Evolutionary conservation across 2,888 invertebrate species (phyloP), one percentile per base, ranked within the genome.

Genomic region (Capitulum mitella): DNA sequence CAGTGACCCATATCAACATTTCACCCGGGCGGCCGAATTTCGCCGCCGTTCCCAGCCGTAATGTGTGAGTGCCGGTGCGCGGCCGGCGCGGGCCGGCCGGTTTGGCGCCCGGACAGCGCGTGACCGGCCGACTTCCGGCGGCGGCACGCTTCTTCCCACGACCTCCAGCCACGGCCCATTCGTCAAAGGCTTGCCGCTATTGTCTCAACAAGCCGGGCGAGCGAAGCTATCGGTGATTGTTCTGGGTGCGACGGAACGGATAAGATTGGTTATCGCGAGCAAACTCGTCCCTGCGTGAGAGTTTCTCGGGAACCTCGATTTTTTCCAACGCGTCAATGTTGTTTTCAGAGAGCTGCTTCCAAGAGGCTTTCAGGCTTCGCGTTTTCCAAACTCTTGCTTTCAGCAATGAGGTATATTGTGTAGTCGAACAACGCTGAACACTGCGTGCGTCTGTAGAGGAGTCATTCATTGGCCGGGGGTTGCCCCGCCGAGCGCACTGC

Each of bases 1-100:
- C 70, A 70, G 70, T 70, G 70, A 70, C 70, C 70, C 70, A 70
- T 70, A 70, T 70, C 70, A 70, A 70, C 70, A 70, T 70, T 70
- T 70, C 70, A 70, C 70, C 70, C 70, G 34, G 70, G 8, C 37
- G 8, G 70, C 37, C 70, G 37, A 22, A 37, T 37, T 70, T 37
- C 37, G 70, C 70, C 37, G 37, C 6, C 37, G 70, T 70, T 70
- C 70, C 70, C 70, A 37, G 34, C 37, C 8, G 34, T 70, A 70
- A 70, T 70, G 70, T 70, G 70, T 12, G 70, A 70, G 70, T 70
- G 70, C 70, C 70, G 70, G 70, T 70, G 70, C 6, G 34, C 22
- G 5, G 61, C 14, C 32, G 14, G 16, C 14, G 32, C 37, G 37
- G 37, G 32, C 14, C 61, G 16, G 61, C 61, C n/a, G n/a, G 16